Conservation (phyloP, 2,113 vertebrate species). For the Notarius lentiginosus region DNA sequence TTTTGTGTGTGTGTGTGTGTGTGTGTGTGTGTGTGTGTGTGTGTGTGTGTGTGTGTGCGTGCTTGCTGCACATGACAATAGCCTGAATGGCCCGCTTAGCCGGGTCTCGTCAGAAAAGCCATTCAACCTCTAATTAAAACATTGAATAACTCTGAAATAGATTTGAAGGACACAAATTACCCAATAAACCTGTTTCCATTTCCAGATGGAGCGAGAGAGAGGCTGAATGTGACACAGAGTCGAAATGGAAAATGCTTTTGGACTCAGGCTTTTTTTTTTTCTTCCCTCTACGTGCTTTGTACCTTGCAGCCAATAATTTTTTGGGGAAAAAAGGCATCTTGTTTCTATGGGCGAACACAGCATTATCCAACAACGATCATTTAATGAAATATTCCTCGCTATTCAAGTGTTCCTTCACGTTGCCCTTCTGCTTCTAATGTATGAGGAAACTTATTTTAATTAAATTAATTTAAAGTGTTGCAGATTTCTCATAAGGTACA, state of each 20-base stretch:
- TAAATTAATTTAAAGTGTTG: constrained; percentile 9
- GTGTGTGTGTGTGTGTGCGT: not conserved
- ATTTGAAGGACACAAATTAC: constrained; percentile 94
- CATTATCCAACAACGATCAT: constrained; percentile 14
- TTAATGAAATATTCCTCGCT: constrained; percentile 32
- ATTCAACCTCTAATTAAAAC: constrained; percentile 99
- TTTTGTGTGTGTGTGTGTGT: not conserved
- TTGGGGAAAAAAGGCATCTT: constrained; percentile 74
- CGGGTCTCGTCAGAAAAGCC: constrained; percentile 84
- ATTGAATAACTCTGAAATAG: constrained; percentile 98
- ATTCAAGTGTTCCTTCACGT: not conserved
- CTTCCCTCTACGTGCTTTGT: constrained; percentile 28
- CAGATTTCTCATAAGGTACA: not conserved
- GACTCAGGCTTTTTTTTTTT: constrained; percentile 40
- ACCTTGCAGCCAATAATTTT: constrained; percentile 25
- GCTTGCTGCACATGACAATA: constrained; percentile 63
- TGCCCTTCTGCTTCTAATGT: not conserved
- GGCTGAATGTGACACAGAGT: constrained; percentile 68
- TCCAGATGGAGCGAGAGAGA: constrained; percentile 66
- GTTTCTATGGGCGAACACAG: constrained; percentile 2
- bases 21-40: not conserved
- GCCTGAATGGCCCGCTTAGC: constrained; percentile 76
- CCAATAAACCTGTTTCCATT: constrained; percentile 91
- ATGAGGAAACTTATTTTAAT: not conserved
- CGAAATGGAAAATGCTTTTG: constrained; percentile 85